phyloP scores from a whole-genome alignment of 2,888 invertebrate species.

The Tolmerus cingulatus region DNA sequence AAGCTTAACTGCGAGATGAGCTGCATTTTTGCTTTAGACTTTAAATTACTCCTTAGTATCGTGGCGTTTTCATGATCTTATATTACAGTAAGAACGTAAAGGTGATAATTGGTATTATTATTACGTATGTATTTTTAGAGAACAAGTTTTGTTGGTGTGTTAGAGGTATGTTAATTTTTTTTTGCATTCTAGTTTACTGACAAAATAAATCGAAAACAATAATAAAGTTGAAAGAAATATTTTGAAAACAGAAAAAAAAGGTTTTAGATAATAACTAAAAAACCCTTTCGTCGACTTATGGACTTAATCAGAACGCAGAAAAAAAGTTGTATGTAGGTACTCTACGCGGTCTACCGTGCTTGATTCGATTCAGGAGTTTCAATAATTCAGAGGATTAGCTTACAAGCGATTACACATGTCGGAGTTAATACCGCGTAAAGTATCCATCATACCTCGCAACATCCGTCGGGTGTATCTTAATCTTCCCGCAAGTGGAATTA shows the following conservation, averaged over 20 bases:
- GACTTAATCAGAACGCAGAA: not conserved
- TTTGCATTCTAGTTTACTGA: not conserved
- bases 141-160: not conserved
- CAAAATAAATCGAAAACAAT: not conserved
- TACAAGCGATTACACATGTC: constrained; percentile 40
- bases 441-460: constrained; percentile 30
- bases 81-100: no score
- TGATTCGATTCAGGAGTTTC: not conserved
- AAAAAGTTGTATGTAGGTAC: not conserved
- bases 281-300: not conserved
- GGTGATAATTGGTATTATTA: no score
- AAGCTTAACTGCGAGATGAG: no score
- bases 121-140: no score
- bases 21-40: no score
- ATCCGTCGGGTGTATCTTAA: constrained; percentile 25
- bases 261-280: not conserved
- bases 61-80: no score
- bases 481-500: constrained; percentile 38
- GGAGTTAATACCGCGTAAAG: constrained; percentile 34
- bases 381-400: constrained; percentile 37
- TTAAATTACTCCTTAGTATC: no score
- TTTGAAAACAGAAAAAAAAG: not conserved
- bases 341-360: not conserved
- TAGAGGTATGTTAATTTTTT: not conserved
- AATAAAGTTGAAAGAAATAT: not conserved